Base-by-base conservation (phyloP, 2,113 vertebrate genomes). In the Solenodon paradoxus region DNA sequence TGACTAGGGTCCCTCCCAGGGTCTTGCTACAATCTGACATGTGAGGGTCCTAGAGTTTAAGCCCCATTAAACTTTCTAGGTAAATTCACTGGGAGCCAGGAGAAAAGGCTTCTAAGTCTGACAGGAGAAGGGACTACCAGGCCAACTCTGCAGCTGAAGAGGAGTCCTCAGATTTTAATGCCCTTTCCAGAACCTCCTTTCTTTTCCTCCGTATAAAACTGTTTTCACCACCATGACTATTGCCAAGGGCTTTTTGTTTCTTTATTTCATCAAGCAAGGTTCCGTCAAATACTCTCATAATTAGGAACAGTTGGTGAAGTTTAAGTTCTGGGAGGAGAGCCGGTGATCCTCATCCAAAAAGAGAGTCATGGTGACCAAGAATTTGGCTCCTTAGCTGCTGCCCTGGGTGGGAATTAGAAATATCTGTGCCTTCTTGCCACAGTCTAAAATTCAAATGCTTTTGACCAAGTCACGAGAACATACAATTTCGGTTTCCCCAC, bases 291-390 rank as follows among this genome's bases (percentile, higher is more conserved):
- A 71, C 22, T 88, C 78, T 55, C 16, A 47, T 95, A 95, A 97
- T 85, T 77, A 80, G 87, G 59, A 96, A 95, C 92, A 92, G 92
- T 92, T 96, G 93, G 86, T 87, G 22, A 96, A 88, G 53, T 26
- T 35, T 66, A 69, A 75, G 20, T 22, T 0, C 87, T 78, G 74
- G 87, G 82, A 72, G 11, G 51, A 35, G 8, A 94, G 57, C 75
- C 19, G 1, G 66, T 22, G 19, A 32, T 42, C 63, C 53, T 59
- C 42, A 84, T 93, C 90, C 75, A 72, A 55, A 87, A 72, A 78
- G 24, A 86, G 40, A 95, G 35, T 32, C 9, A 61, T 8, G 26
- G 82, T 94, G 92, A 92, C 79, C 79, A 89, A 83, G 69, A 40
- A 9, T 72, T 51, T 87, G 93, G 83, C 80, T 85, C 71, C 64